These are phyloP conservation scores for Heliconius hewitsoni DNA, from an alignment of 1,140 invertebrate species.

Conservation along the genomic window DNA sequence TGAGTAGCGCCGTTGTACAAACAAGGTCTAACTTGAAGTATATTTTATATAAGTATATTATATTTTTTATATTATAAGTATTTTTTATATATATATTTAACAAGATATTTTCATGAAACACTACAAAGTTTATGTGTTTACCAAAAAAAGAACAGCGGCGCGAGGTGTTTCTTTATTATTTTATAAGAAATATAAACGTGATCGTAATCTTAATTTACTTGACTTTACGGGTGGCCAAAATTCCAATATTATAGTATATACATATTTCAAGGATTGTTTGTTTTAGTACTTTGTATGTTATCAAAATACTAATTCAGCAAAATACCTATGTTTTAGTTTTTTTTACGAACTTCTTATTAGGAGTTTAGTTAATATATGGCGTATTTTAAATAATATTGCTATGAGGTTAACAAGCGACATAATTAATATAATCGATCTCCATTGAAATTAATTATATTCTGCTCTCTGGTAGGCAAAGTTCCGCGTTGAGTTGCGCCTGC, in stretches of 20 bases:
- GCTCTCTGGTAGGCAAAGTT: too few species aligned
- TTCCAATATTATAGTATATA: not conserved
- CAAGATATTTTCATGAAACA: not conserved
- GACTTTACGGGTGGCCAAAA: conserved; percentile 3
- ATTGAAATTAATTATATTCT: too few species aligned
- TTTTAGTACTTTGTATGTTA: conserved; percentile 1
- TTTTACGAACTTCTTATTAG: not conserved
- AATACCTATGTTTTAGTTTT: not conserved
- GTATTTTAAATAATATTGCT: too few species aligned
- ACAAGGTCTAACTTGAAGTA: too few species aligned
- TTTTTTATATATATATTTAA: too few species aligned
- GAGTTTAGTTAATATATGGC: too few species aligned
- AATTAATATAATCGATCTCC: too few species aligned
- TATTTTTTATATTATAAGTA: too few species aligned
- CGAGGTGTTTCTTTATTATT: conserved; percentile 10
- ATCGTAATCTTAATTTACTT: conserved; percentile 1
- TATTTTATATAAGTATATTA: too few species aligned
- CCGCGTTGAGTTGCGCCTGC: too few species aligned
- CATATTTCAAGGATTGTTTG: not conserved
- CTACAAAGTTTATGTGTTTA: not conserved
- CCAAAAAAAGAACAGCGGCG: not conserved
- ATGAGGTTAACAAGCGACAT: too few species aligned
- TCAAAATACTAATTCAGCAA: not conserved
- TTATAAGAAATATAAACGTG: conserved; percentile 13
- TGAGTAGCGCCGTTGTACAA: too few species aligned